phyloP scores from a whole-genome alignment of 2,797 vertebrate species.

The Platyrinchus mystaceus region DNA sequence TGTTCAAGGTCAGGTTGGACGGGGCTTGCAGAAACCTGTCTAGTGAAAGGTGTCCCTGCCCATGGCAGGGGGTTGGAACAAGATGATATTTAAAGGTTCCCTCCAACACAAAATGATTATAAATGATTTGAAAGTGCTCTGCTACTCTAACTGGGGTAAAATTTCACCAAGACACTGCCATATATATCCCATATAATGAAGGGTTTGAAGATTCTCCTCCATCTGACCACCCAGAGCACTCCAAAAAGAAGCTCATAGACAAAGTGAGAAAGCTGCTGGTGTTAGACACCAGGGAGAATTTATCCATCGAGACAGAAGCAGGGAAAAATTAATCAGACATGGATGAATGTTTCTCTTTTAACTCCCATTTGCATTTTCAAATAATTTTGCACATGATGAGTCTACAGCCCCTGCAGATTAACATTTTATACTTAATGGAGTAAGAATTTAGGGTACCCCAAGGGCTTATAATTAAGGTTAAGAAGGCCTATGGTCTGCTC shows the following conservation, averaged over 20 bases:
- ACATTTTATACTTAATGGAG: conserved; percentile 17
- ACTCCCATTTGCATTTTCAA: not conserved
- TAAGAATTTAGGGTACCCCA: conserved; percentile 25
- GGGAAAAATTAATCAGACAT: not conserved
- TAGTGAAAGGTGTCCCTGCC: not conserved
- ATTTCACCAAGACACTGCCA: not conserved
- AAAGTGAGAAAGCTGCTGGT: not conserved
- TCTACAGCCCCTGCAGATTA: conserved; percentile 9
- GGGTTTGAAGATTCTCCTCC: not conserved
- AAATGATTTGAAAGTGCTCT: rapidly evolving
- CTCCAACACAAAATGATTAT: not conserved
- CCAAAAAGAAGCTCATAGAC: not conserved
- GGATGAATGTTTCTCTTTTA: conserved; percentile 20
- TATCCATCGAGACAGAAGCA: not conserved
- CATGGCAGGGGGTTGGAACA: too few relatives aligned
- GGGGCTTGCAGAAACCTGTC: too few relatives aligned
- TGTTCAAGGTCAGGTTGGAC: not conserved
- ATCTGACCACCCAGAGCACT: not conserved
- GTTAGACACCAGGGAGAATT: not conserved
- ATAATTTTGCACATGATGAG: conserved; percentile 19
- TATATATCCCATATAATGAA: rapidly evolving
- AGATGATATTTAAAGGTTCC: too few relatives aligned
- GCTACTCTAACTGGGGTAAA: not conserved
- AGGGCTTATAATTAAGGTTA: conserved; percentile 47
- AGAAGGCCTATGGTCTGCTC: conserved; percentile 11